These are phyloP conservation scores for Myzus persicae DNA, from an alignment of 1,140 invertebrate genomes.

Conservation along the genomic window DNA sequence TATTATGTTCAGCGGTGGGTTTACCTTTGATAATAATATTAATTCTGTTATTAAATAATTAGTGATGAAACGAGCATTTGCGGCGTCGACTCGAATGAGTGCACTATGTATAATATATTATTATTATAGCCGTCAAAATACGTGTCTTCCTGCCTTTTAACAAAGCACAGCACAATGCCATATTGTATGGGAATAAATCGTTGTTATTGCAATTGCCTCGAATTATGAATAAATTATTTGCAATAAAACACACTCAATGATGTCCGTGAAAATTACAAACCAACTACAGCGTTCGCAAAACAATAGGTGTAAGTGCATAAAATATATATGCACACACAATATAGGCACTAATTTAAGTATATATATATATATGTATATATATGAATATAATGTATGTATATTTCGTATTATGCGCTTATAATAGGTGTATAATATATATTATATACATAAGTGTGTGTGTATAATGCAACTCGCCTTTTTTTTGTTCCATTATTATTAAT, in stretches of 20 bases:
- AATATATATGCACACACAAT: too few relatives aligned
- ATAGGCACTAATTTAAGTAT: too few relatives aligned
- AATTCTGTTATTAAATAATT: neutral
- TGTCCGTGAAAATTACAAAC: neutral
- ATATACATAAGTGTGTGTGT: rapidly evolving
- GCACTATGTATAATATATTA: neutral
- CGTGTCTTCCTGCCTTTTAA: neutral
- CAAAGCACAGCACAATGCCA: neutral
- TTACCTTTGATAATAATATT: conserved; percentile 12
- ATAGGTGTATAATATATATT: neutral
- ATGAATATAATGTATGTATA: too few relatives aligned
- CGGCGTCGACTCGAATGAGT: neutral
- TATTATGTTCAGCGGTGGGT: neutral
- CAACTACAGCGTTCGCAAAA: neutral
- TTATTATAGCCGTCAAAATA: neutral
- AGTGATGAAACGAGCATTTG: neutral
- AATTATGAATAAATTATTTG: neutral
- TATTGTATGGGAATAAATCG: neutral
- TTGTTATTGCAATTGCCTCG: neutral
- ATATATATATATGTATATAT: too few relatives aligned
- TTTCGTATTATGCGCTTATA: too few relatives aligned
- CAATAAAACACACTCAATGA: neutral
- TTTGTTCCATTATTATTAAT: neutral
- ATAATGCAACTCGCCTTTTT: neutral
- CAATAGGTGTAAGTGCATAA: neutral